Conservation (phyloP, 2,113 vertebrate genomes). For the Baryphthengus martii region DNA sequence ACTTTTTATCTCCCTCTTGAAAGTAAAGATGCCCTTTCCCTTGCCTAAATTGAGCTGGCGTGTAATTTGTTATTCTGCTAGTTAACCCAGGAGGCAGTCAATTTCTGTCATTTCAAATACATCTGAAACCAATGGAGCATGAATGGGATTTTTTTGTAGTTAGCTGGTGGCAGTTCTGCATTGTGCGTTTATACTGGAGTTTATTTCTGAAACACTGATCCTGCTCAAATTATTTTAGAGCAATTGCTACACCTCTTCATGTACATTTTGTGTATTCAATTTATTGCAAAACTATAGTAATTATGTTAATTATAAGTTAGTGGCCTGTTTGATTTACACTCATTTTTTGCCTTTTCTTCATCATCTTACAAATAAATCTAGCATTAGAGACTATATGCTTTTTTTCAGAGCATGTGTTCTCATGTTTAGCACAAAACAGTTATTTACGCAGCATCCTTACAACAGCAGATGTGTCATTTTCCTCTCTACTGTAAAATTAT, state of each 20-base stretch:
- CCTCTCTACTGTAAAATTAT: not conserved
- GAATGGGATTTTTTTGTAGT: not conserved
- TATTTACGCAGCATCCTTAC: not conserved
- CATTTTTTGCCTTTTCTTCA: not conserved
- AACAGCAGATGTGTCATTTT: not conserved
- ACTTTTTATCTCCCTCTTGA: not conserved
- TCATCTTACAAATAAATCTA: not conserved
- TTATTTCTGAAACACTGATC: not conserved
- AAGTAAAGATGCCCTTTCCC: constrained; percentile 9
- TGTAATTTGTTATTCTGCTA: not conserved
- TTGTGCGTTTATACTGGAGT: not conserved
- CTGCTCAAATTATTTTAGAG: not conserved
- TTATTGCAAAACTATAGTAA: not conserved
- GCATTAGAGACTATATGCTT: not conserved
- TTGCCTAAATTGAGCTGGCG: not conserved
- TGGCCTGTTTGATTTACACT: not conserved
- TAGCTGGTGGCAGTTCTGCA: not conserved
- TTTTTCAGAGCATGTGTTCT: not conserved
- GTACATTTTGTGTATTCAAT: not conserved
- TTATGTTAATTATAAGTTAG: not conserved
- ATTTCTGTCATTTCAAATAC: constrained; percentile 24
- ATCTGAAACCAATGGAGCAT: constrained; percentile 6
- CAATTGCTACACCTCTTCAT: not conserved
- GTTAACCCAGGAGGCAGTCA: constrained; percentile 43
- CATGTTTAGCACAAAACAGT: not conserved